Evolutionary conservation across 2,797 vertebrate species (phyloP).

Genomic region (Perodicticus potto): DNA sequence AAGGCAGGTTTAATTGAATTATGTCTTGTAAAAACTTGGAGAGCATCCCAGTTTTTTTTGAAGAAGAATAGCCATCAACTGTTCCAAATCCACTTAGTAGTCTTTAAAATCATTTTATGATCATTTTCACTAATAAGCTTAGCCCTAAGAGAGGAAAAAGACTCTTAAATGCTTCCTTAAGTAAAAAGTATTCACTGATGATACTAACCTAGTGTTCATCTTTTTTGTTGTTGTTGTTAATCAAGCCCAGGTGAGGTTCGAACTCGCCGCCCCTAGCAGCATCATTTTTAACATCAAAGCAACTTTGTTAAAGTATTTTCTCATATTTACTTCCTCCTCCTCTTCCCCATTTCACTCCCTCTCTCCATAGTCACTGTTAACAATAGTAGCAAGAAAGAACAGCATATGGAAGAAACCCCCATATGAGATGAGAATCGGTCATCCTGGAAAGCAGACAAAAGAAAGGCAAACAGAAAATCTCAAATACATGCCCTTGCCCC

Average conservation of each 20-base stretch:
- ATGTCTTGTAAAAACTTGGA: neutral
- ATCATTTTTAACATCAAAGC: slow-evolving; percentile 43
- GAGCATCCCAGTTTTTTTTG: neutral
- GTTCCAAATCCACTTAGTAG: slow-evolving; percentile 40
- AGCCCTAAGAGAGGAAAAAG: neutral
- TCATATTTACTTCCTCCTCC: neutral
- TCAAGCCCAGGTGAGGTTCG: too few relatives aligned
- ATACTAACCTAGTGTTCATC: neutral
- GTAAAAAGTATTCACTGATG: slow-evolving; percentile 44
- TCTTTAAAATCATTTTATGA: slow-evolving; percentile 57
- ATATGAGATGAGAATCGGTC: neutral
- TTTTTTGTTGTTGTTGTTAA: too few relatives aligned
- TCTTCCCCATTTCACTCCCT: neutral
- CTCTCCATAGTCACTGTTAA: neutral
- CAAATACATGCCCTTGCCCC: neutral
- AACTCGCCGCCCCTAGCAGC: neutral
- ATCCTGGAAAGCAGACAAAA: neutral
- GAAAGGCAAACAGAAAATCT: neutral
- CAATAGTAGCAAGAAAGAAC: neutral
- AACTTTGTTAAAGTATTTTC: neutral
- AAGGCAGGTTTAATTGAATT: neutral
- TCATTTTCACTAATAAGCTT: slow-evolving; percentile 42
- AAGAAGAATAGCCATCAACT: neutral
- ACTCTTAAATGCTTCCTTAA: slow-evolving; percentile 20
- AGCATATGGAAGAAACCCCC: neutral